Percentiles rank a stretch among this genome's conserved stretches.
Evolutionary conservation across 2,113 vertebrate genomes (phyloP).

Genomic region (Pluvialis apricaria): DNA sequence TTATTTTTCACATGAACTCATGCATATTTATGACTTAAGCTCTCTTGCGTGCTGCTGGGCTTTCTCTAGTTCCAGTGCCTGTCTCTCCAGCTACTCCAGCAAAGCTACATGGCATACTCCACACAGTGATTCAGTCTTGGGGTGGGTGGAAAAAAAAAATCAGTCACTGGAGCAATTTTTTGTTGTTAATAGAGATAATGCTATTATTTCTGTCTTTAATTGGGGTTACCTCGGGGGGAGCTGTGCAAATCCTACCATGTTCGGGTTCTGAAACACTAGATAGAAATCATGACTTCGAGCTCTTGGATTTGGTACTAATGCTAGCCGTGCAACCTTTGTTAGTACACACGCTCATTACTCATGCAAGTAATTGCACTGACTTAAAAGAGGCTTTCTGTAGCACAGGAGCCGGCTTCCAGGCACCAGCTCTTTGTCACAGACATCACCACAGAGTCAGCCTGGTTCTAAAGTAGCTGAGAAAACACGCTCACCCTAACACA

Average conservation of each 20-base stretch:
- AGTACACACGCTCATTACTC: background rate
- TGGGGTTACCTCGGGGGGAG: background rate
- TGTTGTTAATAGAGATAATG: background rate
- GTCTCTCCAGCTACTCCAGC: background rate
- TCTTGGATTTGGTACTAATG: background rate
- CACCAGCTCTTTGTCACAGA: background rate
- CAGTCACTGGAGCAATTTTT: background rate
- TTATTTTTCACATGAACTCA: slow-evolving; percentile 35
- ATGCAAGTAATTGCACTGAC: background rate
- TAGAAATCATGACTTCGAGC: background rate
- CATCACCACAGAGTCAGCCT: background rate
- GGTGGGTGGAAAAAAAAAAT: background rate
- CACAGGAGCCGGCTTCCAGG: background rate
- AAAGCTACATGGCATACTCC: background rate
- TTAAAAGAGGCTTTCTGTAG: background rate
- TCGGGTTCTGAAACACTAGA: background rate
- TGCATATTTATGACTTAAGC: background rate
- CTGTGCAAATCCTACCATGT: background rate
- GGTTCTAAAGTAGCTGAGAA: background rate
- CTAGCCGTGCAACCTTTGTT: background rate
- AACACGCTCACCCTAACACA: background rate
- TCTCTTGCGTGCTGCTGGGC: background rate
- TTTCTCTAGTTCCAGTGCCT: background rate
- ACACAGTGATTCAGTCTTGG: background rate
- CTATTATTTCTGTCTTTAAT: background rate